These are phyloP conservation scores for Eupelmus urozonus DNA, from an alignment of 2,888 invertebrate species.

Conservation along the genomic window DNA sequence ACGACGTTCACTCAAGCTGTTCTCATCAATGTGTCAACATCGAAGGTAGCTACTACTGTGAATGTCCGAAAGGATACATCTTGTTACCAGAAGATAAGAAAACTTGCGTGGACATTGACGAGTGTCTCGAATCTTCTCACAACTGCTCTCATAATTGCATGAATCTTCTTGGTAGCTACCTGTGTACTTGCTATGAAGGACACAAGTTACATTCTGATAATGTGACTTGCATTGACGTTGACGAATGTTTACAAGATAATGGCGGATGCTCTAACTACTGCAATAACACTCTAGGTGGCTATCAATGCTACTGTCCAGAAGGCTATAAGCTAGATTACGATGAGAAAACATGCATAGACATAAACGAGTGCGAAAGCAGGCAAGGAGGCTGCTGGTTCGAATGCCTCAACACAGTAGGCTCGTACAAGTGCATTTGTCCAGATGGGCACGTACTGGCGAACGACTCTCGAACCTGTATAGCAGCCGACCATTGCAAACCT, in stretches of 20 bases:
- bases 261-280: conserved; percentile 71
- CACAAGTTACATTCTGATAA: conserved; percentile 70
- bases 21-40: conserved; percentile 79
- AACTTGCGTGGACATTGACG: conserved; percentile 78
- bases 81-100: conserved; percentile 73
- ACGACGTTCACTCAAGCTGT: conserved; percentile 73
- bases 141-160: conserved; percentile 77
- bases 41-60: conserved; percentile 79
- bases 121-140: conserved; percentile 71
- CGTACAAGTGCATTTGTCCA: conserved; percentile 72
- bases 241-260: conserved; percentile 69
- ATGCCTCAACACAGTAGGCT: conserved; percentile 77
- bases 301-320: conserved; percentile 79
- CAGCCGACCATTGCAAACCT: conserved; percentile 67
- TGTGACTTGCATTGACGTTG: conserved; percentile 52
- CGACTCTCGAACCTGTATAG: conserved; percentile 75
- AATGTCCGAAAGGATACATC: conserved; percentile 78
- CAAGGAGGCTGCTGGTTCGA: conserved; percentile 77
- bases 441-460: conserved; percentile 75
- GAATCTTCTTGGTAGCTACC: conserved; percentile 78
- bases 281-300: conserved; percentile 67
- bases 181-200: conserved; percentile 81
- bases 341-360: conserved; percentile 74
- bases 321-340: conserved; percentile 77
- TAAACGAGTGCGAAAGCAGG: conserved; percentile 76